phyloP scores from a whole-genome alignment of 2,888 invertebrate species.

The Sinohyriopsis cumingii region DNA sequence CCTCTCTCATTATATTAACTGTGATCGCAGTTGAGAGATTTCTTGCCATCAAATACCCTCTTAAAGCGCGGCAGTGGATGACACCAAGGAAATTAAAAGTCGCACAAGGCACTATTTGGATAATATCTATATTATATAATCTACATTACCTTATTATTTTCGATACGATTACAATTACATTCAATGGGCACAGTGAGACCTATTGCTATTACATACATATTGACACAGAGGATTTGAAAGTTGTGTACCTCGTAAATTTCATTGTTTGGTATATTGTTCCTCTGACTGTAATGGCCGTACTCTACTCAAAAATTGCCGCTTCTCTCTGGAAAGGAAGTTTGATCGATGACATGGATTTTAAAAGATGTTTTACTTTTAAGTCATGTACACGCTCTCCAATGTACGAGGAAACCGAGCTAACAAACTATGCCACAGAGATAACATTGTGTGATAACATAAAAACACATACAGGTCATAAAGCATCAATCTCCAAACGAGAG shows the following conservation, averaged over 20 bases:
- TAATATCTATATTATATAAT: constrained; percentile 86
- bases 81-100: constrained; percentile 82
- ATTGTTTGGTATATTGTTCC: constrained; percentile 88
- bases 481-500: too few relatives aligned
- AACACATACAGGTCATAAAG: too few relatives aligned
- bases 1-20: constrained; percentile 90
- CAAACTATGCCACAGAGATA: too few relatives aligned
- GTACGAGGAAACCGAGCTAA: too few relatives aligned
- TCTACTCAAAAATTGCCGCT: constrained; percentile 89
- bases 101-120: constrained; percentile 86
- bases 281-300: constrained; percentile 81
- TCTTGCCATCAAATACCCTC: constrained; percentile 77
- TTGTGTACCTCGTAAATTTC: constrained; percentile 79
- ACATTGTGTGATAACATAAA: too few relatives aligned
- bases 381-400: too few relatives aligned
- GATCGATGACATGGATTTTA: too few relatives aligned
- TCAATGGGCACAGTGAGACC: constrained; percentile 13
- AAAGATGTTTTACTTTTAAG: too few relatives aligned
- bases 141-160: constrained; percentile 89
- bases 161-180: constrained; percentile 75
- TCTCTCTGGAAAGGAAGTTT: constrained; percentile 80
- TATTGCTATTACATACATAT: constrained; percentile 20
- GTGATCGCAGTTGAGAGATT: constrained; percentile 74
- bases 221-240: constrained; percentile 27
- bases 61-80: constrained; percentile 88